phyloP scores from a whole-genome alignment of 2,888 invertebrate genomes.

The Agriopis marginaria region DNA sequence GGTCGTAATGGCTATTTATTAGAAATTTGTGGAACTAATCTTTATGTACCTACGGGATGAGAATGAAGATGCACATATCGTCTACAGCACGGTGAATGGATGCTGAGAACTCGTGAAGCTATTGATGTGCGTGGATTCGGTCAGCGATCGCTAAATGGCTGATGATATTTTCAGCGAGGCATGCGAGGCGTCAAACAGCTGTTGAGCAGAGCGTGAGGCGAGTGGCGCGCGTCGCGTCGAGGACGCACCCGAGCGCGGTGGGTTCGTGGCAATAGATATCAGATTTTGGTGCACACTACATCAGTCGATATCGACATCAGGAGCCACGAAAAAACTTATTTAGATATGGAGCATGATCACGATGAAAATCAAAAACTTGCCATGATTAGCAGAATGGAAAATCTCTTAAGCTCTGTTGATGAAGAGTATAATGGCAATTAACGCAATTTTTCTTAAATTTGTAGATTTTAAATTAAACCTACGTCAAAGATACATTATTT shows the following conservation, averaged over 20 bases:
- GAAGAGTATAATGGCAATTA: too few species aligned
- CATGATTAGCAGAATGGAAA: too few species aligned
- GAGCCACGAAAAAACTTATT: too few species aligned
- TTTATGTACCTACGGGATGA: slow-evolving; percentile 54
- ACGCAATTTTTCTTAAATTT: too few species aligned
- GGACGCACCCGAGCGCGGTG: slow-evolving; percentile 32
- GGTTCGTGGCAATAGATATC: not conserved
- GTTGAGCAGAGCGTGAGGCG: slow-evolving; percentile 59
- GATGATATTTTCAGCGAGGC: slow-evolving; percentile 72
- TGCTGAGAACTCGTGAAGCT: slow-evolving; percentile 45
- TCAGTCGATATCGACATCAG: too few species aligned
- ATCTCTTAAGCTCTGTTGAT: too few species aligned
- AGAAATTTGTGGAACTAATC: slow-evolving; percentile 69
- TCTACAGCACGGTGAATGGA: slow-evolving; percentile 32
- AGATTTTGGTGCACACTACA: too few species aligned
- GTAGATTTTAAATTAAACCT: too few species aligned
- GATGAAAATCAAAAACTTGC: too few species aligned
- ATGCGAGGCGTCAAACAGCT: slow-evolving; percentile 74
- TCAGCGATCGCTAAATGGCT: slow-evolving; percentile 53
- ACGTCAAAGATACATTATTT: too few species aligned
- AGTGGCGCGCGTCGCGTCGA: slow-evolving; percentile 45
- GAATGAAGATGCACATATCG: slow-evolving; percentile 45
- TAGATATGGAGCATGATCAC: too few species aligned
- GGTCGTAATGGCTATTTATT: slow-evolving; percentile 70
- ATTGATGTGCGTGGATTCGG: slow-evolving; percentile 49